phyloP scores from a whole-genome alignment of 2,888 invertebrate species.

The Leptogaster cylindrica region DNA sequence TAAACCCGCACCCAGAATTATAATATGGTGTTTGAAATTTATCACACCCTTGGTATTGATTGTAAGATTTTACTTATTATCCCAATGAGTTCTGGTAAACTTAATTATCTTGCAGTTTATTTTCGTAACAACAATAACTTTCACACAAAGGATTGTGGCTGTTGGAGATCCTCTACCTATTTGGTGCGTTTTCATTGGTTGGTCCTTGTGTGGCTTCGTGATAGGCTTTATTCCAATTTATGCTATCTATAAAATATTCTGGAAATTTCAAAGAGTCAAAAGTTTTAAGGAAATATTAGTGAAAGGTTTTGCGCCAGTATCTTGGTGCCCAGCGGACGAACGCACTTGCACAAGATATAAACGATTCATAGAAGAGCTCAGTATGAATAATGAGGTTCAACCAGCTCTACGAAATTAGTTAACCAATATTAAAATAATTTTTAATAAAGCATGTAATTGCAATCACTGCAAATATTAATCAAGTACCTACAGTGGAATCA shows the following conservation, averaged over 20 bases:
- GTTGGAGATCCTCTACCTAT: constrained; percentile 63
- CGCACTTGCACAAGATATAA: constrained; percentile 60
- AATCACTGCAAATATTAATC: too few relatives aligned
- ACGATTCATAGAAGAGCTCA: constrained; percentile 37
- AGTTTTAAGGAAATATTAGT: constrained; percentile 55
- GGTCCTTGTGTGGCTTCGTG: constrained; percentile 73
- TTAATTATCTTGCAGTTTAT: too few relatives aligned
- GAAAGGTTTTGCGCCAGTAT: constrained; percentile 57
- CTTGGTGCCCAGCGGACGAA: constrained; percentile 69
- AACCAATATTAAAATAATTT: too few relatives aligned
- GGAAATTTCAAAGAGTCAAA: constrained; percentile 57
- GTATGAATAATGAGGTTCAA: too few relatives aligned
- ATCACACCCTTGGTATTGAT: constrained; percentile 72
- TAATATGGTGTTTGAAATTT: constrained; percentile 76
- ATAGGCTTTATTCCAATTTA: constrained; percentile 78
- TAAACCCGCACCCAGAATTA: constrained; percentile 67
- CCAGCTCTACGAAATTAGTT: too few relatives aligned
- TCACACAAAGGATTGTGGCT: constrained; percentile 67
- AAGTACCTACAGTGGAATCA: too few relatives aligned
- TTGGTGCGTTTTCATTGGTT: constrained; percentile 68
- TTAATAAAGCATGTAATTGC: too few relatives aligned
- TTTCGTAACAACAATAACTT: constrained; percentile 68
- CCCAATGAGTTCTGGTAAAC: background rate
- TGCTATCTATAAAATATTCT: constrained; percentile 66
- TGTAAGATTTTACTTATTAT: too few relatives aligned